A percentile compares a stretch with the other conserved stretches of the same genome.
Conservation (phyloP, 2,888 invertebrate genomes). For the Epinotia nisella region DNA sequence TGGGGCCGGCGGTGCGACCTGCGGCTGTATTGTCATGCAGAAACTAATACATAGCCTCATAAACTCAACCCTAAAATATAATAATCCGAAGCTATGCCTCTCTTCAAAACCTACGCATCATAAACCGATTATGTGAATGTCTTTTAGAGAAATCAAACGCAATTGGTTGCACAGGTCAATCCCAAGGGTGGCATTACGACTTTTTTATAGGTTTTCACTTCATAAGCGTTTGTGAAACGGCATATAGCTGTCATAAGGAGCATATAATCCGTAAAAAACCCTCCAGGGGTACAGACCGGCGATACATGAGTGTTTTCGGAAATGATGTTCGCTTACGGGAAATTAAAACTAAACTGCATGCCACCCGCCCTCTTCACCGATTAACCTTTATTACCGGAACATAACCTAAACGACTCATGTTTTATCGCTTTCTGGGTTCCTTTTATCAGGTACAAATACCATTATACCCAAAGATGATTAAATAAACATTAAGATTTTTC, state of each 20-base stretch:
- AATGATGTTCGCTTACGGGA: slow-evolving; percentile 33
- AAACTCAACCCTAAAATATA: slow-evolving; percentile 15
- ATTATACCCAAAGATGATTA: neutral
- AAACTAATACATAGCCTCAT: slow-evolving; percentile 15
- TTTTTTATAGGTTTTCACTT: slow-evolving; percentile 32
- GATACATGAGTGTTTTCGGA: slow-evolving; percentile 28
- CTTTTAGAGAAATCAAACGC: slow-evolving; percentile 27
- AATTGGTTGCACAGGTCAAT: slow-evolving; percentile 26
- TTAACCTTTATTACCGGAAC: slow-evolving; percentile 7
- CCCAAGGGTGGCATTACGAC: slow-evolving; percentile 21
- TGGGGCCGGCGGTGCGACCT: slow-evolving; percentile 55
- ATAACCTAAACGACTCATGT: neutral
- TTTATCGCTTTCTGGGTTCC: no score
- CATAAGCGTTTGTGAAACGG: slow-evolving; percentile 22
- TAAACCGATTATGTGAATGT: slow-evolving; percentile 30
- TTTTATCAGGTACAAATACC: neutral
- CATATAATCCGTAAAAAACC: slow-evolving; percentile 34
- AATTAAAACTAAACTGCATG: slow-evolving; percentile 35
- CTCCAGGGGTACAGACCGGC: slow-evolving; percentile 1
- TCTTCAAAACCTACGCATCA: neutral
- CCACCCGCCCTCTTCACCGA: slow-evolving; percentile 14
- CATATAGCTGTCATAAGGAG: slow-evolving; percentile 37
- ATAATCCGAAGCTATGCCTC: neutral
- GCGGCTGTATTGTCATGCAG: slow-evolving; percentile 43
- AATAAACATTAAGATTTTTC: neutral